Base-by-base conservation (phyloP, 2,888 invertebrate genomes). In the Trichogramma evanescens region DNA sequence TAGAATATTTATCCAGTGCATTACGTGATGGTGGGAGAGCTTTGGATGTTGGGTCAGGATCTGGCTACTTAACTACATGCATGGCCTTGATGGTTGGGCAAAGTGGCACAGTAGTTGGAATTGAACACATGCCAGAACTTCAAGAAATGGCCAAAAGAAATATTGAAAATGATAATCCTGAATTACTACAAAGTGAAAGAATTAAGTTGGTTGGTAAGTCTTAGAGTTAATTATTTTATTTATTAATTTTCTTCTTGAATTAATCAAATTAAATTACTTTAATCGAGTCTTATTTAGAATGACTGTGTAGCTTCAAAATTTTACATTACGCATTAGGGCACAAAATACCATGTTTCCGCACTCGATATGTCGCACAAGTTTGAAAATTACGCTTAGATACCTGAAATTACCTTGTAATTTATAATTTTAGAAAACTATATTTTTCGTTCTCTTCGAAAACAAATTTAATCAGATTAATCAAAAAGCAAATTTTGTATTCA, bases 41-140 rank as follows among this genome's bases (percentile, higher is more conserved):
- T 3, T 79, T 96, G 65, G 96, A 96, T 79, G 93, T 96, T 51
- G 96, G 96, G 9, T 94, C 93, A 39, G 96, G 96, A 1, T 93
- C 93, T 62, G 96, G 96, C 3, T 96, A 95, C 76, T 82, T 96
- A 49, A 94, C 95, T 2, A 89, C 90, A 9, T 95, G 95, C 71
- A 93, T 96, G 88, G 88, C 91, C 13, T 80, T 89, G 44, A 91
- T 93, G 87, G 83, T 93, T 50, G 90, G 91, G 6, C 81, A 84
- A 49, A 78, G 80, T 65, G 88, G 87, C 4, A 73, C 78, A 58
- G 88, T 88, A 1, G 83, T 95, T 56, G 96, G 96, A 4, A 90
- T 96, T 66, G 96, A 96, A 70, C 95, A 96, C 76, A 93, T 96
- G 70, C 82, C 87, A 4, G 88, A 92, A 73, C 82, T 96, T 65